These are phyloP conservation scores for Campoplex nolae DNA, from an alignment of 2,888 invertebrate genomes.

Conservation along the genomic window DNA sequence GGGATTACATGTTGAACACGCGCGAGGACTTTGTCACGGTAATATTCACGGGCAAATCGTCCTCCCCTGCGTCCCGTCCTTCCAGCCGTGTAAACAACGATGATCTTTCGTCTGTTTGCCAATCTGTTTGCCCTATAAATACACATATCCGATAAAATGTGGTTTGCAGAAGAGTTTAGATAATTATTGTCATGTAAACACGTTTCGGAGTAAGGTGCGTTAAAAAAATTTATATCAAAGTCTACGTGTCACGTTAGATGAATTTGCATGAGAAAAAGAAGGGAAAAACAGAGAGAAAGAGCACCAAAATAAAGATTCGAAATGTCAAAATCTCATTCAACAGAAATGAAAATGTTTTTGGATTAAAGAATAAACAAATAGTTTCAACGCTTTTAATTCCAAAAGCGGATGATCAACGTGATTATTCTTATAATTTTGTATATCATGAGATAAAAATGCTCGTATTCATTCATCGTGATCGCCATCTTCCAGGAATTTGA, in stretches of 20 bases:
- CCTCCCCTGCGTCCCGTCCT: too few species aligned
- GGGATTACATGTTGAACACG: constrained; percentile 72
- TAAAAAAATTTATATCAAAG: neutral
- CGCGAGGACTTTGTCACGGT: constrained; percentile 63
- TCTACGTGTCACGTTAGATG: neutral
- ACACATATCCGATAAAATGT: neutral
- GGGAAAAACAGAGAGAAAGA: neutral
- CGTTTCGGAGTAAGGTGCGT: neutral
- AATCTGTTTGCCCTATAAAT: neutral
- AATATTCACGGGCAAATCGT: constrained; percentile 22
- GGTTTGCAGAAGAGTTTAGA: neutral
- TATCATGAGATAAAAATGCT: too few species aligned
- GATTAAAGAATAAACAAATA: too few species aligned
- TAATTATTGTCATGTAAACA: neutral
- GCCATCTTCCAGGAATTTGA: neutral
- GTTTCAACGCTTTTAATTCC: too few species aligned
- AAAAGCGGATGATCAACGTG: neutral
- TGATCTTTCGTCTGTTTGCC: neutral
- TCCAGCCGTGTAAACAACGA: neutral
- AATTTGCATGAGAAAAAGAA: neutral
- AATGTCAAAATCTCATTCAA: neutral
- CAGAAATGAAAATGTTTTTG: too few species aligned
- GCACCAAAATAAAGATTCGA: neutral
- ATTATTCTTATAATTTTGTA: neutral
- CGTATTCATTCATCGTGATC: neutral